Evolutionary conservation across 2,113 vertebrate species (phyloP), one percentile per base, ranked within the genome.

Genomic region (Himantopus leucocephalus): DNA sequence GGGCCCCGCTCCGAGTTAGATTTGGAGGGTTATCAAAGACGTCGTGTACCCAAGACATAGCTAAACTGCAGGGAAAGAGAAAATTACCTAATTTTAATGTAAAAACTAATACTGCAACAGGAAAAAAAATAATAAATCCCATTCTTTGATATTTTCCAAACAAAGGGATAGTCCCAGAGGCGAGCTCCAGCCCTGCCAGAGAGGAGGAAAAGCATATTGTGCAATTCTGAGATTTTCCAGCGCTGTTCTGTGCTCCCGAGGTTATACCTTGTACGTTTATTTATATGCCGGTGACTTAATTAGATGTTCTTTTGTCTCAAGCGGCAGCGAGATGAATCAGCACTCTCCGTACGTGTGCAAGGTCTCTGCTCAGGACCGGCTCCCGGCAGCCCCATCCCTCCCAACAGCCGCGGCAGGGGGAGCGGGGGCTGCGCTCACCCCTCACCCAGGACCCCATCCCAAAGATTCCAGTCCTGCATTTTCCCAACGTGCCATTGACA

Each of bases 301-400:
- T 76, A 97, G 97, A 72, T 95, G 89, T 82, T 75, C 88, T 75
- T 90, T 93, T 94, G 89, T 97, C 96, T 96, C 96, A 68, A 71
- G 96, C 20, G 92, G 96, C 91, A 68, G 52, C 1, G 1, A 63
- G 71, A 76, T 98, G 97, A 98, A 97, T 98, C 98, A 97, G 97
- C 98, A 85, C 74, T 88, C 79, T 37, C 59, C 2, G 4, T 20
- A 60, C 17, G 6, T 4, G 1, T 34, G 14, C 27, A 30, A 80
- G 24, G 60, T 75, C 96, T 91, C 76, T 43, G 87, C 89, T 75
- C 87, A 89, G 87, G 66, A 18, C 68, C 17, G 2, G 27, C 50
- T 80, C 52, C 73, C 5, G 5, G 47, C 29, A 70, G 75, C 37
- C 27, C 16, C 9, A 26, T n/a, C 94, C n/a, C 73, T 12, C 10